Evolutionary conservation across 1,140 invertebrate species (phyloP), one percentile per base, ranked within the genome.

Genomic region (Cephus cinctus): DNA sequence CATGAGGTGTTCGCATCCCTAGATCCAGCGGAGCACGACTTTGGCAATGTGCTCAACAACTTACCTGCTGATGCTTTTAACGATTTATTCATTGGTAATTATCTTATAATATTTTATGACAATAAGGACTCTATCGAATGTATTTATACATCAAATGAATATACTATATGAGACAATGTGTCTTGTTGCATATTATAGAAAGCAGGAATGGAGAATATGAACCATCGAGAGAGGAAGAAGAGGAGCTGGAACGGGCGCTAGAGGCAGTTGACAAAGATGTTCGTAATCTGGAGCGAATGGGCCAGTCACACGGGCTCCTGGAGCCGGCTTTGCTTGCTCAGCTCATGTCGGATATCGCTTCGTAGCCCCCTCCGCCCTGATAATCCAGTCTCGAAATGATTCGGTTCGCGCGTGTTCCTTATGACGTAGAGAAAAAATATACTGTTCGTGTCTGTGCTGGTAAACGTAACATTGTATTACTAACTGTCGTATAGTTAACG

Each of bases 41-140:
- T 96, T 65, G 90, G 88, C 41, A 92, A 89, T 63, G 90, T 94
- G 22, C 81, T 94, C 36, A 92, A 89, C 72, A 90, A 91, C 65
- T 86, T 94, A 62, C 90, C 91, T 44, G 87, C 91, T 55, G 91
- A 94, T 78, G 91, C 92, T 61, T 94, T 96, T 70, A 91, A 87
- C 67, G 92, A 95, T 68, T 83, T 95, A 46, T 94, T 95, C 73
- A 84, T 83, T 59, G 84, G 85, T 87, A 80, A 75, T 54, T 53
- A 32, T 63, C 71, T 54, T 53, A 65, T 65, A 69, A 61, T 44
- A n/a, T 42, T 53, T 40, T 30, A 30, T 39, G 1, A 35, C 6
- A 46, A 42, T 1, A 12, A n/a, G n/a, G n/a, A n/a, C n/a, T n/a
- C n/a, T 16, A 34, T 44, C 23, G 11, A 16, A 15, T 35, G 18